Base-by-base conservation (phyloP, 2,113 vertebrate genomes). In the Amphiprion percula region DNA sequence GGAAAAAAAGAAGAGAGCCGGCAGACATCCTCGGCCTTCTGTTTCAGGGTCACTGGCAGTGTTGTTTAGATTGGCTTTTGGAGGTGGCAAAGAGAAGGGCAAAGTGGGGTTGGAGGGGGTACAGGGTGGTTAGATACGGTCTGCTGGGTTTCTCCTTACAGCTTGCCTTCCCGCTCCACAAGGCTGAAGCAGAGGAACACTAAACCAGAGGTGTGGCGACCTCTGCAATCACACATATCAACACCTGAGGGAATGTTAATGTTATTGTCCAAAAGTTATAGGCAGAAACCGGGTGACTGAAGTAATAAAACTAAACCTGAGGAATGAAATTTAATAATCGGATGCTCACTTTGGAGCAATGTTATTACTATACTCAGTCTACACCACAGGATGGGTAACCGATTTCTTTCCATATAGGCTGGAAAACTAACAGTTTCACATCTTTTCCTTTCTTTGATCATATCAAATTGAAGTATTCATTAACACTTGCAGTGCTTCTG, bases 21-120 rank as follows among this genome's bases (percentile, higher is more conserved):
- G 63, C 49, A 67, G 50, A 74, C 63, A 61, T 41, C 52, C 26
- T 65, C 69, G 55, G 64, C 0, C 39, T 74, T 54, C 17, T 28
- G 47, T 84, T 84, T 88, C 63, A 81, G 86, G 89, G 85, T 91
- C 80, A 89, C 21, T 26, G 50, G 46, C 60, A 64, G 74, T 44
- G 62, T 53, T 23, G 53, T 60, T 33, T 76, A 65, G 54, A 66
- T 64, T 15, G 68, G 61, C 72, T 80, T 66, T 30, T 66, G 49
- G 69, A 63, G 47, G 63, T 65, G 70, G 72, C 62, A 55, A 26
- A 33, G 19, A 58, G 50, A 55, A 66, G 66, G 1, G 44, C 1
- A 64, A 71, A 47, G 50, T 44, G 67, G 28, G 19, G 63, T 30
- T n/a, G 16, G 5, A 55, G 66, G 14, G 9, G 66, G 3, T 44